Conservation (phyloP, 2,113 vertebrate genomes). For the Microcebus lehilahytsara region DNA sequence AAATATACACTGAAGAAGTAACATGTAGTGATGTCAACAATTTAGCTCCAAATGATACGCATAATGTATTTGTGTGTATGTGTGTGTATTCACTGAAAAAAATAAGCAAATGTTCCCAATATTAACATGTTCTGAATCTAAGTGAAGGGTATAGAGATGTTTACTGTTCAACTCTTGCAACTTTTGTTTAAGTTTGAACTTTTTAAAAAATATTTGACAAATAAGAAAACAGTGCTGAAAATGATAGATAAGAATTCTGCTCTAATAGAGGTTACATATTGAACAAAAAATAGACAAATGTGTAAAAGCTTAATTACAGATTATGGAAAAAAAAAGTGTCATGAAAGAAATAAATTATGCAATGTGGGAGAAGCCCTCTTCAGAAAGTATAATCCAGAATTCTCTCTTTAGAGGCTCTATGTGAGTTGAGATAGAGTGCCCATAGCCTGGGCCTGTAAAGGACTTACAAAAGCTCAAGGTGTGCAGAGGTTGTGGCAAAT, state of each 20-base stretch:
- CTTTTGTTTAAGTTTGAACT: background rate
- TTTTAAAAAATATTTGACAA: background rate
- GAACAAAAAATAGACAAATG: background rate
- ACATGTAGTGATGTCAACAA: background rate
- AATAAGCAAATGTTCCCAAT: background rate
- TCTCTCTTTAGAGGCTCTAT: background rate
- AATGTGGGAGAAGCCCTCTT: background rate
- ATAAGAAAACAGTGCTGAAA: background rate
- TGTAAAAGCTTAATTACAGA: background rate
- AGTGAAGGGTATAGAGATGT: background rate
- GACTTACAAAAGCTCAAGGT: background rate
- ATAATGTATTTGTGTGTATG: background rate
- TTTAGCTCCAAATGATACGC: background rate
- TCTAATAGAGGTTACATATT: background rate
- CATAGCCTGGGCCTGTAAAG: background rate
- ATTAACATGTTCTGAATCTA: background rate
- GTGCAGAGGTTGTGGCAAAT: background rate
- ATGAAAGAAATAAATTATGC: background rate
- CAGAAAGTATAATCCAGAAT: background rate
- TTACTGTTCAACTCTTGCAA: background rate
- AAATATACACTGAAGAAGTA: background rate
- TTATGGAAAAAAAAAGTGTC: too few species aligned
- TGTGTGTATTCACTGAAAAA: background rate
- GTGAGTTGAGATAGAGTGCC: background rate
- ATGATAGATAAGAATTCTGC: background rate